Evolutionary conservation across 2,113 vertebrate genomes (phyloP).

Genomic region (Phrynosoma blainvillii): DNA sequence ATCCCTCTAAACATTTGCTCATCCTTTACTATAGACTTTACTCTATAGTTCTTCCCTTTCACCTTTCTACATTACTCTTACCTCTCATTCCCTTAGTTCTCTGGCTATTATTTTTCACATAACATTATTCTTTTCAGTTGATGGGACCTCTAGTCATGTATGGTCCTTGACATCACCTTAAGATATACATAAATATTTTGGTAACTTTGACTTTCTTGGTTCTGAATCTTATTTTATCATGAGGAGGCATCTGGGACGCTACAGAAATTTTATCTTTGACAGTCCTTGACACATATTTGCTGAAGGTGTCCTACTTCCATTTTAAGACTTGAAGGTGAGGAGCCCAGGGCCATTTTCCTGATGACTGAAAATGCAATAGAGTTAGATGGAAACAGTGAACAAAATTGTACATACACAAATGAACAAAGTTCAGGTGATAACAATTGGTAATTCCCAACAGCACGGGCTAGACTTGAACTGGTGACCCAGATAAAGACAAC

Average conservation of each 20-base stretch:
- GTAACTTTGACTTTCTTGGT: constrained; percentile 21
- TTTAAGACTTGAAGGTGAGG: not conserved
- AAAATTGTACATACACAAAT: not conserved
- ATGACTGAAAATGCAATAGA: not conserved
- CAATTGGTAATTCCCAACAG: constrained; percentile 1
- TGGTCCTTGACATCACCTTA: not conserved
- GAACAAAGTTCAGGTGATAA: constrained; percentile 3
- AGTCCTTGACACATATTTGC: not conserved
- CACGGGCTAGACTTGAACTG: not conserved
- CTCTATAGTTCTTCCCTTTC: not conserved
- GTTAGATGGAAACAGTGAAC: not conserved
- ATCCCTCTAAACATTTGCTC: not conserved
- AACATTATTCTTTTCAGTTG: not conserved
- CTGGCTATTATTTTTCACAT: not conserved
- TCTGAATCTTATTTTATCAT: not conserved
- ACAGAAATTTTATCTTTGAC: not conserved
- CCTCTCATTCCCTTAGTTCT: not conserved
- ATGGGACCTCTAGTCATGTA: not conserved
- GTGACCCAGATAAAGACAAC: not conserved
- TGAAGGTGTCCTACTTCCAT: not conserved
- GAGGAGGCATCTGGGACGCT: not conserved
- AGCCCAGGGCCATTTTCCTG: not conserved
- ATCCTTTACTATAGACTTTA: not conserved
- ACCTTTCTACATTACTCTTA: not conserved
- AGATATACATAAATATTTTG: constrained; percentile 25